Percentiles rank a stretch among this genome's conserved stretches.
Evolutionary conservation across 2,888 invertebrate species (phyloP).

Genomic region (Marasmarcha lunaedactyla): DNA sequence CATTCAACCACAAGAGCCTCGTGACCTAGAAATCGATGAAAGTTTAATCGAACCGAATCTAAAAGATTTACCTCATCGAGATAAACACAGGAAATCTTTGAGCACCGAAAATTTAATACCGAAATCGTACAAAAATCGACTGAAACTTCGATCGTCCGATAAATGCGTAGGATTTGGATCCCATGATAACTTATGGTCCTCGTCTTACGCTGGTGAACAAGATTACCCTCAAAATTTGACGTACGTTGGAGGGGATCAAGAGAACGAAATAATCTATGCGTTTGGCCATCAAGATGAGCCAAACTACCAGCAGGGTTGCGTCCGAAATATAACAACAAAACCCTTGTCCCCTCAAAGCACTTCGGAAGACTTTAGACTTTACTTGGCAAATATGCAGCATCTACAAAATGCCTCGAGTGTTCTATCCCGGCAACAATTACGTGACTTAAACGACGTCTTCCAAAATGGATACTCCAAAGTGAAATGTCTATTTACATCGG

Average conservation of each 20-base stretch:
- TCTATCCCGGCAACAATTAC: constrained; percentile 70
- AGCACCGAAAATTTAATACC: constrained; percentile 73
- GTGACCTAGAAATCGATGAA: constrained; percentile 59
- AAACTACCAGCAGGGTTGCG: constrained; percentile 40
- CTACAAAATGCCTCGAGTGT: constrained; percentile 78
- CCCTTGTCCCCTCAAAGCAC: constrained; percentile 75
- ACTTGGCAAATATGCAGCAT: constrained; percentile 79
- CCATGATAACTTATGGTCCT: constrained; percentile 63
- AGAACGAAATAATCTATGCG: constrained; percentile 62
- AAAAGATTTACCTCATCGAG: constrained; percentile 43
- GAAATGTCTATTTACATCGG: constrained; percentile 36
- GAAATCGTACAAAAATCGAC: constrained; percentile 56
- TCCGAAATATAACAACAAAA: constrained; percentile 72
- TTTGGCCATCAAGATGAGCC: constrained; percentile 53
- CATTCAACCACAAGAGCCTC: constrained; percentile 51
- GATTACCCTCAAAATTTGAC: constrained; percentile 50
- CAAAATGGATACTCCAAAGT: constrained; percentile 65
- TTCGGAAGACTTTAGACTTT: constrained; percentile 77
- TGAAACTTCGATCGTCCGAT: constrained; percentile 34
- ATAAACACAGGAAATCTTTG: constrained; percentile 66
- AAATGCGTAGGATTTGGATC: constrained; percentile 51
- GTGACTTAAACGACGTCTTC: constrained; percentile 69
- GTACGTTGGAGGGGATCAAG: constrained; percentile 57
- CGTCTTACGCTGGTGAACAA: constrained; percentile 46
- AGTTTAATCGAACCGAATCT: constrained; percentile 39